Evolutionary conservation across 2,797 vertebrate species (phyloP).

Genomic region (Psittacula derbiana): DNA sequence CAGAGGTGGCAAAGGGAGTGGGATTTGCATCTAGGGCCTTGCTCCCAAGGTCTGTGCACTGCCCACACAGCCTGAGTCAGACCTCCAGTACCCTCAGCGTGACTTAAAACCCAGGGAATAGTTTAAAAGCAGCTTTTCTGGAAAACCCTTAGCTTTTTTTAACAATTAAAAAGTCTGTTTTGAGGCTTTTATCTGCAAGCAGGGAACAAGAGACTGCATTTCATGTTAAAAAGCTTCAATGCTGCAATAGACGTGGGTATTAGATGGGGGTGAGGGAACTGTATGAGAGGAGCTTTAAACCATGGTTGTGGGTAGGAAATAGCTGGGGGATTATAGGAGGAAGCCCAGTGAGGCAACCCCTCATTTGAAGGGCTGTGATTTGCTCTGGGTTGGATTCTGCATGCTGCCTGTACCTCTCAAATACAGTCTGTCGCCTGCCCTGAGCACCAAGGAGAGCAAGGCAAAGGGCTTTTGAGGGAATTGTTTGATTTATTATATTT

Average conservation of each 20-base stretch:
- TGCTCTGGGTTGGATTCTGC: not conserved
- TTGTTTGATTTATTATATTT: not conserved
- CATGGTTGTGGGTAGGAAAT: rapidly evolving
- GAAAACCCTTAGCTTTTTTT: not conserved
- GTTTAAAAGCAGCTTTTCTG: not conserved
- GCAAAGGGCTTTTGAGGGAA: not conserved
- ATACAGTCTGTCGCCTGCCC: rapidly evolving
- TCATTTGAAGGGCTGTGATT: not conserved
- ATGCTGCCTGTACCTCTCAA: not conserved
- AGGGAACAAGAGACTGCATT: not conserved
- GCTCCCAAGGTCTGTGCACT: not conserved
- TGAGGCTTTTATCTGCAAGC: not conserved
- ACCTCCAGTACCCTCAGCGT: too few relatives aligned
- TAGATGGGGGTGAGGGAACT: not conserved
- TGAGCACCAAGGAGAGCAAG: rapidly evolving
- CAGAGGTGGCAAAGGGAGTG: not conserved
- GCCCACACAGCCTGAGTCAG: not conserved
- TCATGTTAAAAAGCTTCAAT: rapidly evolving
- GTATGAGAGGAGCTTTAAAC: not conserved
- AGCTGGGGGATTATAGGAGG: not conserved
- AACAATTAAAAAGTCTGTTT: rapidly evolving
- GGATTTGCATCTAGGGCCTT: not conserved
- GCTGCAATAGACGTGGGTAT: rapidly evolving
- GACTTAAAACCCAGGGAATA: not conserved
- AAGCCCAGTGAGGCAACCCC: not conserved